Base-by-base conservation (phyloP, 2,888 invertebrate genomes). In the Vesta saturnalis region DNA sequence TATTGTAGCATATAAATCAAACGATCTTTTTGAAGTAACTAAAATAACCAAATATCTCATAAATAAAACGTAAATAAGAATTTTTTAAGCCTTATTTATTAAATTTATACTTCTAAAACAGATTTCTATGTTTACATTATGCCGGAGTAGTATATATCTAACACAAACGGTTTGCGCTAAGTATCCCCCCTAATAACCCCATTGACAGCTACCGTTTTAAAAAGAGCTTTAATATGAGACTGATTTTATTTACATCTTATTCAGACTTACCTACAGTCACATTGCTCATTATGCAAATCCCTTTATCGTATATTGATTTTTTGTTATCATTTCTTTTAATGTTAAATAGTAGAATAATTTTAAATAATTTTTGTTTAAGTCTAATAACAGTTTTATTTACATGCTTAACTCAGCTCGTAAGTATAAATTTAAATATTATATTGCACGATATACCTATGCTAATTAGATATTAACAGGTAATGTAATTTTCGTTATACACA, bases 341-440 rank as follows among this genome's bases (percentile, higher is more conserved):
- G 15, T 49, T 49, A 19, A 49, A 49, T 19, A 19, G 19, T 49
- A 49, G 19, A 8, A 2, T 15, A 47, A 6, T 19, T 49, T 14
- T 49, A 49, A 19, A 1, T n/a, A n/a, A n/a, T 18, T 6, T 49
- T 49, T 49, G 6, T 19, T 10, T 49, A 12, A 49, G 15, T 19
- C 49, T 49, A 49, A 49, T 49, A 49, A 16, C 49, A 49, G 5
- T 49, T 49, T 49, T 49, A 18, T 19, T 49, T 49, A 49, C 49
- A 49, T 49, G 49, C 49, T 49, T 49, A 49, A 49, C 49, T 49
- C 49, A 49, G 49, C 19, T 49, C 49, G 49, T 49, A 49, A 49
- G 49, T 49, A 49, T 49, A 49, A 49, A 47, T 6, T 5, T 6
- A 6, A 19, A 19, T 49, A n/a, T 39, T n/a, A 39, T 39, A 39